Conservation (phyloP, 2,113 vertebrate species). For the Neogale vison region DNA sequence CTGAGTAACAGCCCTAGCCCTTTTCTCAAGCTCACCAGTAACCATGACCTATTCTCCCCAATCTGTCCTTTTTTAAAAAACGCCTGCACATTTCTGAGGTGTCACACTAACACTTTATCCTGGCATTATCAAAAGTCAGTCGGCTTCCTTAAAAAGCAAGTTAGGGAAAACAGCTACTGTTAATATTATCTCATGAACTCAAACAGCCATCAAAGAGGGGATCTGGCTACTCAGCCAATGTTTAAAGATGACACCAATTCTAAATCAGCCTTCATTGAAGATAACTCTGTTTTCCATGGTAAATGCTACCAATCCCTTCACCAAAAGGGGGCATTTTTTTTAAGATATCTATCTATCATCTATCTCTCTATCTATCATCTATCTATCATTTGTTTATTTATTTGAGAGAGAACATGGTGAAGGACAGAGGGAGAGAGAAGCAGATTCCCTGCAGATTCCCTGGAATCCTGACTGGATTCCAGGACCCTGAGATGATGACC, state of each 20-base stretch:
- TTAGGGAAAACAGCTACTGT: not conserved
- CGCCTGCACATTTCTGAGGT: not conserved
- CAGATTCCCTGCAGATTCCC: not conserved
- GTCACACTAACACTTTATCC: not conserved
- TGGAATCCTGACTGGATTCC: not conserved
- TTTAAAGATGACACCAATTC: not conserved
- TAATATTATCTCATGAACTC: constrained; percentile 25
- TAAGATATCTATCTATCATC: too few species aligned
- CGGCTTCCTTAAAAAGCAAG: constrained; percentile 23
- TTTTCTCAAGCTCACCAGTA: constrained; percentile 43
- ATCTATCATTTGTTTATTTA: too few species aligned
- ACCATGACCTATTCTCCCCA: not conserved
- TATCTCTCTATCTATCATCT: too few species aligned
- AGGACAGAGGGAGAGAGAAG: not conserved
- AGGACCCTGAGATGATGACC: not conserved
- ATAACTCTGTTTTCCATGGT: not conserved
- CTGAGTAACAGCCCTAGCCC: constrained; percentile 14
- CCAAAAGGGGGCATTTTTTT: not conserved
- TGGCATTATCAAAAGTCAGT: constrained; percentile 20
- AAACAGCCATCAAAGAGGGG: not conserved
- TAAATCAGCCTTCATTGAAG: not conserved
- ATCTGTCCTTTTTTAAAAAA: not conserved
- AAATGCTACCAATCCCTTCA: not conserved
- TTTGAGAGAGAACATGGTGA: not conserved
- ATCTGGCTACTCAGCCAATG: not conserved